Evolutionary conservation across 2,113 vertebrate genomes (phyloP).

Genomic region (Plestiodon gilberti): DNA sequence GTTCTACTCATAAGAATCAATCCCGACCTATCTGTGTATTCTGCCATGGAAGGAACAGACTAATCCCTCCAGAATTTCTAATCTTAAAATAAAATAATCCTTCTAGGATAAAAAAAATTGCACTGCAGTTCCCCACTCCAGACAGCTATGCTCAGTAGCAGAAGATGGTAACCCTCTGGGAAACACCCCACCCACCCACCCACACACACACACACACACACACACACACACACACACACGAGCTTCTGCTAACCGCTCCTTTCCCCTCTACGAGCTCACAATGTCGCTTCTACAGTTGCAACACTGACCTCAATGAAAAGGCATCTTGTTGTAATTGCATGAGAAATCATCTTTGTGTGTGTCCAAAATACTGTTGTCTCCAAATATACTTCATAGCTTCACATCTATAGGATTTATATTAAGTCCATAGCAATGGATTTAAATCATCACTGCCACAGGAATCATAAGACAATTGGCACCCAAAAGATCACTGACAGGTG

Average conservation of each 20-base stretch:
- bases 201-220: no score
- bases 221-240: no score
- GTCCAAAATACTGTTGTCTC: background rate
- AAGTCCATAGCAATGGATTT: conserved; percentile 38
- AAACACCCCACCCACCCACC: no score
- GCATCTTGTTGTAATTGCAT: background rate
- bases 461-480: conserved; percentile 39
- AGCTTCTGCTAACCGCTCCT: background rate
- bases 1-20: background rate
- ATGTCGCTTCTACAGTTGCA: background rate
- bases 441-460: conserved; percentile 55
- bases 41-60: background rate
- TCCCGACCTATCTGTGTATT: background rate
- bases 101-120: no score
- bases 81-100: background rate
- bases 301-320: background rate
- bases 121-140: background rate
- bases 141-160: background rate
- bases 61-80: background rate
- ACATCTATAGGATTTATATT: background rate
- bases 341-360: no score
- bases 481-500: conserved; percentile 5
- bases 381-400: background rate
- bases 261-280: background rate
- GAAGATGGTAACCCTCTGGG: background rate